Conservation (phyloP, 2,797 vertebrate species). For the Chelon auratus region DNA sequence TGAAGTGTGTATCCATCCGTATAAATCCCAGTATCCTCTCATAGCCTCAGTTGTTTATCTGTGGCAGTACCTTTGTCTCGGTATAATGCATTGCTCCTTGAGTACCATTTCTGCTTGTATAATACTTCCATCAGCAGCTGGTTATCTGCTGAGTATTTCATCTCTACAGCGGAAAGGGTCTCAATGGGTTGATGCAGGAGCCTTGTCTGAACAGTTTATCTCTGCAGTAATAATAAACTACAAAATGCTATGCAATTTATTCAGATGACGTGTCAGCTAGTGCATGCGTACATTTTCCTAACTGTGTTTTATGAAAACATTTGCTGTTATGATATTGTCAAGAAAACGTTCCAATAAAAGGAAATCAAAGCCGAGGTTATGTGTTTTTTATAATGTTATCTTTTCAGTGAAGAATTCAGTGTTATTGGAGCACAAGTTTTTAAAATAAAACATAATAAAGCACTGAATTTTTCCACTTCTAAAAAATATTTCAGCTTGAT, state of each 20-base stretch:
- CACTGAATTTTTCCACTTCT: neutral
- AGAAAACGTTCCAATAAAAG: constrained; percentile 28
- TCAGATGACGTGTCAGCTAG: constrained; percentile 16
- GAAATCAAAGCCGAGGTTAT: constrained; percentile 16
- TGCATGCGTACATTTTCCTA: constrained; percentile 25
- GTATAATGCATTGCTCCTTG: constrained; percentile 13
- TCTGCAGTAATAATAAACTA: constrained; percentile 37
- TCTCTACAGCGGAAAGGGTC: constrained; percentile 15
- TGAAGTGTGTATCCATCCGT: constrained; percentile 5
- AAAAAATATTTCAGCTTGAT: neutral
- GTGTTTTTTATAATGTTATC: neutral
- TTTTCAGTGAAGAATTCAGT: constrained; percentile 13
- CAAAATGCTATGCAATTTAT: constrained; percentile 35
- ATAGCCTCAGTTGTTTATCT: constrained; percentile 29
- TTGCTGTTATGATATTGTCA: constrained; percentile 13
- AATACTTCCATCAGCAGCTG: constrained; percentile 40
- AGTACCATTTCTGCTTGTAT: constrained; percentile 13
- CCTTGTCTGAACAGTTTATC: constrained; percentile 22
- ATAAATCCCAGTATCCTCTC: constrained; percentile 2
- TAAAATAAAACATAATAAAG: neutral
- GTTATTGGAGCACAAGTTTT: constrained; percentile 6
- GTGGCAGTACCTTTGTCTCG: neutral
- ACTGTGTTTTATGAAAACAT: constrained; percentile 31
- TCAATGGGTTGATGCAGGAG: constrained; percentile 25
- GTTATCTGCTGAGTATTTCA: constrained; percentile 46